These are phyloP conservation scores for Corythaeola cristata DNA, from an alignment of 2,113 vertebrate genomes.

Conservation along the genomic window DNA sequence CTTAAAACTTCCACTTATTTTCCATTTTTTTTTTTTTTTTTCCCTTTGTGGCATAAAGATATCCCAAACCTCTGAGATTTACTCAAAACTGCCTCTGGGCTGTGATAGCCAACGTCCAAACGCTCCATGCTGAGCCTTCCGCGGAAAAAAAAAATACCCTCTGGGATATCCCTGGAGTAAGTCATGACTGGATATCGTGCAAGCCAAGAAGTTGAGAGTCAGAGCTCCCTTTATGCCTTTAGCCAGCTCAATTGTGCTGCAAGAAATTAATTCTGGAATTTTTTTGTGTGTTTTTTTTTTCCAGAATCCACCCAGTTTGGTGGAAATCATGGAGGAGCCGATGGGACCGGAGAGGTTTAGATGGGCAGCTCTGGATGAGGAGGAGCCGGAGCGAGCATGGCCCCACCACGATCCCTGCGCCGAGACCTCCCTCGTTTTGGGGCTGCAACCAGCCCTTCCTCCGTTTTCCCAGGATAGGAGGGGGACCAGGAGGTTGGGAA, in stretches of 20 bases:
- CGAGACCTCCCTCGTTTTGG: background rate
- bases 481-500: background rate
- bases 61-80: background rate
- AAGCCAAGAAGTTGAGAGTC: too few relatives aligned
- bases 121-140: background rate
- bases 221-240: background rate
- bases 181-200: too few relatives aligned
- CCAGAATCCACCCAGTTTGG: conserved; percentile 13
- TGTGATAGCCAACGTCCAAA: background rate
- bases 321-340: conserved; percentile 27
- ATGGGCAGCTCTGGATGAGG: background rate
- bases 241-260: background rate
- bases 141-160: background rate
- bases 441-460: background rate
- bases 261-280: background rate
- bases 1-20: background rate
- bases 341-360: background rate
- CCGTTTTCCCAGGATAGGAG: fast-evolving
- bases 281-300: background rate
- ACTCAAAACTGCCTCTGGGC: background rate
- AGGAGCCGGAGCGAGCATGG: background rate
- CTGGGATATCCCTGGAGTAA: too few relatives aligned
- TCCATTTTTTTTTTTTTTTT: background rate
- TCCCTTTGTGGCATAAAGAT: background rate
- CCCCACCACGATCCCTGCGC: conserved; percentile 15